Evolutionary conservation across 2,888 invertebrate species (phyloP).

Genomic region (Tipula lateralis): DNA sequence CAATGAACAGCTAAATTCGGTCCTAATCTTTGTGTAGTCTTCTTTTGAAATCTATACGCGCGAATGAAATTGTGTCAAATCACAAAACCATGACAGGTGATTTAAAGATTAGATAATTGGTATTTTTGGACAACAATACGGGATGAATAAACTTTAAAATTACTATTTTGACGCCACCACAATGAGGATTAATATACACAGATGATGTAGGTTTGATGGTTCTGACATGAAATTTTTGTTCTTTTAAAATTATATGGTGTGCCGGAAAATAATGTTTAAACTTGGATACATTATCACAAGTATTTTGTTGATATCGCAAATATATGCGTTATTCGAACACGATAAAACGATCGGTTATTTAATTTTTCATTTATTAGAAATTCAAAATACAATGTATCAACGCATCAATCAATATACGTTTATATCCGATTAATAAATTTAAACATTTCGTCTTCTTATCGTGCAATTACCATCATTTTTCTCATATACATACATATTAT

Average conservation of each 20-base stretch:
- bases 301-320: not conserved
- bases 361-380: too few relatives aligned
- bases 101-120: not conserved
- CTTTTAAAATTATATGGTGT: not conserved
- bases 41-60: not conserved
- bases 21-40: not conserved
- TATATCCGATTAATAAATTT: slow-evolving; percentile 19
- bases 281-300: not conserved
- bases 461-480: not conserved
- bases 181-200: not conserved
- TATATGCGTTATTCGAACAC: not conserved
- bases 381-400: slow-evolving; percentile 24
- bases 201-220: not conserved
- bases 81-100: not conserved
- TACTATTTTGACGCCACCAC: slow-evolving; percentile 19
- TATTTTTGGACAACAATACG: not conserved
- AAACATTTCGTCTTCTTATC: not conserved
- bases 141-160: slow-evolving; percentile 9
- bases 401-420: not conserved
- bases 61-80: not conserved
- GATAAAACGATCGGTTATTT: too few relatives aligned
- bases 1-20: not conserved
- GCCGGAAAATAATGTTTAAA: not conserved
- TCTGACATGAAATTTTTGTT: not conserved
- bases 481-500: not conserved